Conservation (phyloP, 2,113 vertebrate species). For the Plestiodon gilberti region DNA sequence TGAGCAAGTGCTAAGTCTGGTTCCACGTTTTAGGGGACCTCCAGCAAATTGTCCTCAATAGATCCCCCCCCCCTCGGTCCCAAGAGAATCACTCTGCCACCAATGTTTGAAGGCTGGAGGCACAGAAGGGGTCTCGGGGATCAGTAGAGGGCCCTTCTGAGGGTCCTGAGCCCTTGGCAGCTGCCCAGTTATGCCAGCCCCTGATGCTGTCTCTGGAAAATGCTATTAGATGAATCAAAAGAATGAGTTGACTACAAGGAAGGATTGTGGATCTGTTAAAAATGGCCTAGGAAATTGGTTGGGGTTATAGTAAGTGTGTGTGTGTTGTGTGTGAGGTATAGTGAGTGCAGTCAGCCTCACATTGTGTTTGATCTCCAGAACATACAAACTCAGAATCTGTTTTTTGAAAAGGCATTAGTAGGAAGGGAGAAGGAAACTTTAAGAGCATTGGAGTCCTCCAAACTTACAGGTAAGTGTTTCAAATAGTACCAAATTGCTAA, state of each 20-base stretch:
- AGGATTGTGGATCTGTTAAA: background rate
- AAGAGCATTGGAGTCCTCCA: background rate
- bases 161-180: too few relatives aligned
- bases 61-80: too few relatives aligned
- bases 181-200: too few relatives aligned
- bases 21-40: too few relatives aligned
- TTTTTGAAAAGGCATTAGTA: background rate
- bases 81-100: too few relatives aligned
- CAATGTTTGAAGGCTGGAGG: too few relatives aligned
- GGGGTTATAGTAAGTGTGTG: background rate
- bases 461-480: background rate
- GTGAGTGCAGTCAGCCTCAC: background rate
- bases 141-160: too few relatives aligned
- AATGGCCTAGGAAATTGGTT: background rate
- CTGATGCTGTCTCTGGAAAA: background rate
- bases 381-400: background rate
- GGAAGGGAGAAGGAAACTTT: background rate
- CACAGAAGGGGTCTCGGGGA: too few relatives aligned
- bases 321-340: too few relatives aligned
- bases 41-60: too few relatives aligned
- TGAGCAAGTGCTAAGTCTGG: background rate
- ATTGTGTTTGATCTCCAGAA: background rate
- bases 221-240: background rate
- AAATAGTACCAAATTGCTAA: conserved; percentile 4
- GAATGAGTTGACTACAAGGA: background rate